Conservation (phyloP, 2,113 vertebrate genomes). For the Phylloscopus trochiloides region DNA sequence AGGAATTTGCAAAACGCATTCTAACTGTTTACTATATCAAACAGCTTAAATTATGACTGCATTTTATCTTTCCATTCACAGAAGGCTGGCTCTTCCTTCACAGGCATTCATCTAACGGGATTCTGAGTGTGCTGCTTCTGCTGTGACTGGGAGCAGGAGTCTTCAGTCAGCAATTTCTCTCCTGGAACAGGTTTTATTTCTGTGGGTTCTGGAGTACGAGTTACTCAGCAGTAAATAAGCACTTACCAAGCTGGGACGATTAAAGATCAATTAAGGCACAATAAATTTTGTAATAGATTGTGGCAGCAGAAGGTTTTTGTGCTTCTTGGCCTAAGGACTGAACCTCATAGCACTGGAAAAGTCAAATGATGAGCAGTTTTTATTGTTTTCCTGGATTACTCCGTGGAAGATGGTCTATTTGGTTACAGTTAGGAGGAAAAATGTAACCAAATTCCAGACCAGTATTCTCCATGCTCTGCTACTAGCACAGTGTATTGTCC, state of each 20-base stretch:
- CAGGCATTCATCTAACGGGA: neutral
- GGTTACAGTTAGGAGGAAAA: neutral
- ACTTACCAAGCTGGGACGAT: neutral
- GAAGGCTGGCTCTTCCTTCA: conserved; percentile 24
- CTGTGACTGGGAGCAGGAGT: neutral
- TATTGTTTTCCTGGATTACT: neutral
- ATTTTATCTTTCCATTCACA: conserved; percentile 37
- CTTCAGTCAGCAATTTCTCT: conserved; percentile 25
- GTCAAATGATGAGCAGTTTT: neutral
- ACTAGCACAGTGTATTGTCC: neutral
- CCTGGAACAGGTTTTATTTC: conserved; percentile 48
- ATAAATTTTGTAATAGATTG: neutral
- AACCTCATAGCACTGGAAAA: neutral
- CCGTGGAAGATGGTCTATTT: neutral
- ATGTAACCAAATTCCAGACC: neutral
- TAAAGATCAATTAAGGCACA: neutral
- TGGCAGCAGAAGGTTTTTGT: neutral
- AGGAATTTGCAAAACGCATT: conserved; percentile 20
- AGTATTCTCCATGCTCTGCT: neutral
- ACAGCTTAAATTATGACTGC: neutral
- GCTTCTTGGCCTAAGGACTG: neutral
- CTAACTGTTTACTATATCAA: neutral
- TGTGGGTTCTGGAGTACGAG: neutral
- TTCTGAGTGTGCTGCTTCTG: neutral
- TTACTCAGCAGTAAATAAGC: neutral